phyloP scores from a whole-genome alignment of 1,140 invertebrate genomes.

The Andricus grossulariae region DNA sequence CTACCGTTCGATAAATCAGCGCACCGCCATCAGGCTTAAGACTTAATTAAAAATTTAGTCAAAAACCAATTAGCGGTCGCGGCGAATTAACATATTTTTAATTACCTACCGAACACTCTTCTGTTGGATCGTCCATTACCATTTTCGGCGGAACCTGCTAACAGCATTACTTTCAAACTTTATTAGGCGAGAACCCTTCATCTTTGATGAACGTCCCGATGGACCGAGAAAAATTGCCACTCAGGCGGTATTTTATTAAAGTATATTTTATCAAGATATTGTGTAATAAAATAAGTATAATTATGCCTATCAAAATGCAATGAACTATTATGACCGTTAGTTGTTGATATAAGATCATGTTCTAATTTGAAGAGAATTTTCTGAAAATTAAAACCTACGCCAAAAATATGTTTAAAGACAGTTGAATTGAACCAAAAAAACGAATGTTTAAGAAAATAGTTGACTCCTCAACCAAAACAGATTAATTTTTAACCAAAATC shows the following conservation, averaged over 20 bases:
- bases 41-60: conserved; percentile 73
- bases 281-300: conserved; percentile 26
- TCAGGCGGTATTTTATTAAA: conserved; percentile 3
- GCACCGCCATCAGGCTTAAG: conserved; percentile 65
- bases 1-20: conserved; percentile 66
- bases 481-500: no score
- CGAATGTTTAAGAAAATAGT: no score
- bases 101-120: conserved; percentile 67
- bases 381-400: no score
- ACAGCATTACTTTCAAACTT: conserved; percentile 55
- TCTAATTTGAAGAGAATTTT: no score
- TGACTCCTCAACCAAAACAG: no score
- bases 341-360: not conserved
- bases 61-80: conserved; percentile 70
- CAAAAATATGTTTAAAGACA: not conserved
- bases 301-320: conserved; percentile 20
- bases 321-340: not conserved
- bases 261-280: not conserved
- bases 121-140: conserved; percentile 33
- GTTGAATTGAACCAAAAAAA: no score
- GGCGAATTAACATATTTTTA: conserved; percentile 71
- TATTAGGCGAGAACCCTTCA: conserved; percentile 48
- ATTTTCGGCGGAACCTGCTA: conserved; percentile 52
- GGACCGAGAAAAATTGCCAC: not conserved
- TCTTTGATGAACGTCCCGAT: conserved; percentile 49